Base-by-base conservation (phyloP, 2,888 invertebrate genomes). In the Zaprionus bogoriensis region DNA sequence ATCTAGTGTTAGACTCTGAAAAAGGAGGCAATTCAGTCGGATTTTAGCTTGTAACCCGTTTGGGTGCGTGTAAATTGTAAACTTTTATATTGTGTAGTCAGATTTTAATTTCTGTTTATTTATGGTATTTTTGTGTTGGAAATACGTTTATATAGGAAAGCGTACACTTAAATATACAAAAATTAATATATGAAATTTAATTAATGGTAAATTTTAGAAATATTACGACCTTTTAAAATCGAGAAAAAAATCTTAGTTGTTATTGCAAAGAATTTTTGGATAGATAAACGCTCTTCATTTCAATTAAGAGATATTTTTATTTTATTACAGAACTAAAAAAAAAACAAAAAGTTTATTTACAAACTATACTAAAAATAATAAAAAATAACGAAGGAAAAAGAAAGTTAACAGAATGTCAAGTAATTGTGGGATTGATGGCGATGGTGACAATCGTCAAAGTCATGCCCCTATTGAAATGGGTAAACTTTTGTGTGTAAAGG, bases 391-490 rank as follows among this genome's bases (percentile, higher is more conserved):
- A 20, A 39, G n/a, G 10, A 39, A 41, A 7, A 20, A 55, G 30
- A 12, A 30, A 46, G 36, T 27, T 50, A 25, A 27, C 38, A 46
- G 32, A 47, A 85, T 85, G 84, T 87, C 87, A 23, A 76, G 53
- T 59, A 76, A 67, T 57, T 73, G 71, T 55, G 78, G 75, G 23
- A 78, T 45, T 44, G 87, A 84, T 68, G 74, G 73, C 23, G 76
- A 76, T 39, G 71, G 69, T 0, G 87, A 50, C 7, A 81, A 84
- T 45, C 52, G 46, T 32, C 59, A 53, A 44, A 77, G 72, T 14
- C 67, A 67, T 36, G 84, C 76, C 17, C 70, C 70, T 20, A 74
- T 87, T 10, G 87, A 87, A 61, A 70, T 86, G 87, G 57, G 74
- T 25, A 81, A 76, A 48, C 54, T 68, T 0, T 42, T 73, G 39